Evolutionary conservation across 64 coral and sea anemone genomes (phyloP), one percentile per base, ranked within the genome.

Genomic region (Pachyseris speciosa): DNA sequence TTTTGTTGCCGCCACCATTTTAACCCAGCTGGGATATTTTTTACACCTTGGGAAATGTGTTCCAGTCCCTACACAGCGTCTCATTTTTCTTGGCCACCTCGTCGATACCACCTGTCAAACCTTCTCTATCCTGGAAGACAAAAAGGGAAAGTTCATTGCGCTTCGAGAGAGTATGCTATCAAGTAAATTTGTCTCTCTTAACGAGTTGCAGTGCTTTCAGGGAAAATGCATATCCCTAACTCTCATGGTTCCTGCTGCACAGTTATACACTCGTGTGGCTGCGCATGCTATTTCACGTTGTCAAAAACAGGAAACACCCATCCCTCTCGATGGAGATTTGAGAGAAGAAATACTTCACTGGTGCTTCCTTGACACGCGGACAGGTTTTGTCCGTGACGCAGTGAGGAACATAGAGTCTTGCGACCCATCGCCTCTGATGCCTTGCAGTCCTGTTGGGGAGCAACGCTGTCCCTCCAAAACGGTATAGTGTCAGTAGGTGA

Each of bases 1-100:
- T 17, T 65, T 64, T 25, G 40, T 67, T 3, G 63, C 63, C 8
- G 57, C 31, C 55, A 64, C 37, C 63, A 24, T 84, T 17, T 40
- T 84, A 7, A 84, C 63, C 32, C 51, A 84, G 32, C 57, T 84
- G 7, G 80, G 80, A 20, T 84, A 84, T 64, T 84, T 84, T 39
- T 41, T 84, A 41, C 55, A 64, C 52, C 36, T 84, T 37, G 38
- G n/a, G 5, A 84, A 84, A 84, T 84, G 53, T 38, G 40, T 84
- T 43, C 80, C 38, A 6, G 17, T 64, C 32, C 55, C 41, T 37
- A 39, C 30, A 9, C 80, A 55, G 37, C 53, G n/a, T 20, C 30
- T 84, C 27, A n/a, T 63, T 1, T 60, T 60, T 37, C 16, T 64
- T 2, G 52, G 80, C 5, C 31, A 64, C 4, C 81, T 84, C 2